Evolutionary conservation across 2,888 invertebrate genomes (phyloP).

Genomic region (Lottia scabra): DNA sequence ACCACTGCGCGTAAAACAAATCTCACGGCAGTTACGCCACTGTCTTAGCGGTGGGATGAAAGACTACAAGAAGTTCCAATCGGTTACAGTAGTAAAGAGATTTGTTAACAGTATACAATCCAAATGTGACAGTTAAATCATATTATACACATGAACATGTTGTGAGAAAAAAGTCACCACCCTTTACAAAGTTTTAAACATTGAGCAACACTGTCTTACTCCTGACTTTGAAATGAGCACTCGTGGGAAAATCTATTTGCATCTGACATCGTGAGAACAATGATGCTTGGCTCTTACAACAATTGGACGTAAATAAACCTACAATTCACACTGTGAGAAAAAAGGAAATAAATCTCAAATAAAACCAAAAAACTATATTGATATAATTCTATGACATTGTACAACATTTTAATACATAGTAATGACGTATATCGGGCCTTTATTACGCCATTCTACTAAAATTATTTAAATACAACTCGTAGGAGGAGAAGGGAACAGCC

Average conservation of each 20-base stretch:
- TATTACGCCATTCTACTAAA: too few relatives aligned
- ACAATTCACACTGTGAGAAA: background rate
- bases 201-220: conserved; percentile 6
- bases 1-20: conserved; percentile 5
- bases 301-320: conserved; percentile 1
- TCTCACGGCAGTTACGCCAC: conserved; percentile 1
- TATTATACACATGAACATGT: conserved; percentile 1
- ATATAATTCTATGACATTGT: background rate
- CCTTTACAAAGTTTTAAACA: conserved; percentile 1
- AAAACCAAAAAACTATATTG: background rate
- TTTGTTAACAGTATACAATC: background rate
- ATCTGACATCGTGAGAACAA: conserved; percentile 67
- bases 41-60: background rate
- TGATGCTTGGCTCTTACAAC: conserved; percentile 52
- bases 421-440: too few relatives aligned
- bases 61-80: too few relatives aligned
- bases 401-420: too few relatives aligned
- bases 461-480: background rate
- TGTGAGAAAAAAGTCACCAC: conserved; percentile 5
- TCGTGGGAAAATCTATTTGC: conserved; percentile 67
- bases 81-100: background rate
- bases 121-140: conserved; percentile 3
- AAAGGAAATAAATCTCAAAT: background rate
- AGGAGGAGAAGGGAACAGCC: conserved; percentile 47
- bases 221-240: conserved; percentile 48